These are phyloP conservation scores for Stegana nigrithorax DNA, from an alignment of 2,888 invertebrate genomes.

Conservation along the genomic window DNA sequence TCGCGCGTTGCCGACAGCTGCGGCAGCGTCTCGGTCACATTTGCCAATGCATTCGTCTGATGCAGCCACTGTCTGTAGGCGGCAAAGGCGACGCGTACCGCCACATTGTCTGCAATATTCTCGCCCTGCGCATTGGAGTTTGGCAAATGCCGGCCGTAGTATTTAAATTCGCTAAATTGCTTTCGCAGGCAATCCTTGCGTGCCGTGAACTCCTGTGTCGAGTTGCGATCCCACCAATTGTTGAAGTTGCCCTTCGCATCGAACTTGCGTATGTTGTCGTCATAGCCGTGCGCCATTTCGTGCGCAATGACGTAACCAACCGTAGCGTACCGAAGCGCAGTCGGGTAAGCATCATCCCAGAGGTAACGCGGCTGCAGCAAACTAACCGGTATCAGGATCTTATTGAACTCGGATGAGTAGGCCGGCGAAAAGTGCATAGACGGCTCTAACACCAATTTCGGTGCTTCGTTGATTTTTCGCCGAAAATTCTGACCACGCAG, in stretches of 20 bases:
- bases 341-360: slow-evolving; percentile 59
- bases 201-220: slow-evolving; percentile 45
- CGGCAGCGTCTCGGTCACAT: slow-evolving; percentile 44
- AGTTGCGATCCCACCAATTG: slow-evolving; percentile 56
- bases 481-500: slow-evolving; percentile 43
- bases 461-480: slow-evolving; percentile 37
- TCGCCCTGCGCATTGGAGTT: slow-evolving; percentile 49
- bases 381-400: slow-evolving; percentile 51
- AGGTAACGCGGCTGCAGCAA: slow-evolving; percentile 59
- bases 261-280: slow-evolving; percentile 51
- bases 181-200: slow-evolving; percentile 54
- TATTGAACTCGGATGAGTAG: slow-evolving; percentile 50
- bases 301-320: slow-evolving; percentile 61
- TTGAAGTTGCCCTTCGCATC: slow-evolving; percentile 54
- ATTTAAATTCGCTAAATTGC: slow-evolving; percentile 47
- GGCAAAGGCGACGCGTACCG: slow-evolving; percentile 54
- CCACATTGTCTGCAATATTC: slow-evolving; percentile 64
- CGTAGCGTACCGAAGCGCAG: slow-evolving; percentile 56
- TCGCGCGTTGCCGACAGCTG: slow-evolving; percentile 46
- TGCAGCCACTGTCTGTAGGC: slow-evolving; percentile 60
- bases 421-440: slow-evolving; percentile 41
- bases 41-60: not conserved
- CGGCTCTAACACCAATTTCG: slow-evolving; percentile 36
- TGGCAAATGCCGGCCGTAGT: slow-evolving; percentile 37
- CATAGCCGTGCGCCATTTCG: slow-evolving; percentile 63